Conservation (phyloP, 2,888 invertebrate species). For the Cotesia congregata region DNA sequence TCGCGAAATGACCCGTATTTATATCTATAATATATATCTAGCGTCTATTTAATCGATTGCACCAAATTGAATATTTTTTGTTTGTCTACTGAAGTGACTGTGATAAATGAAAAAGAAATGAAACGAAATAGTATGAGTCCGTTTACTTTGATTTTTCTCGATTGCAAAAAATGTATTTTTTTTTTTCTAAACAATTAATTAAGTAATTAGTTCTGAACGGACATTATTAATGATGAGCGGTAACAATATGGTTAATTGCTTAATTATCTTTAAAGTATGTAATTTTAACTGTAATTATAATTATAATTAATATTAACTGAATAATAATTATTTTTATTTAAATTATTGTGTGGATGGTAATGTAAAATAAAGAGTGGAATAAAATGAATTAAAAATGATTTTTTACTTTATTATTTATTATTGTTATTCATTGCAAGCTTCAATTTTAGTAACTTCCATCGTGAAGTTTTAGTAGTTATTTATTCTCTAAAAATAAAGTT, state of each 20-base stretch:
- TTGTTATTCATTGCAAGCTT: no score
- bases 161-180: neutral
- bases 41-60: neutral
- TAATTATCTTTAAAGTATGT: slow-evolving; percentile 4
- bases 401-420: neutral
- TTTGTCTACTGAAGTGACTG: slow-evolving; percentile 30
- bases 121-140: slow-evolving; percentile 20
- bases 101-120: slow-evolving; percentile 18
- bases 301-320: neutral
- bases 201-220: neutral
- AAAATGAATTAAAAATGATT: neutral
- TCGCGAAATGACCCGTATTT: no score
- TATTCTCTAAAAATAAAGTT: no score
- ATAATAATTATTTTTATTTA: neutral
- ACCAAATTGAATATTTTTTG: slow-evolving; percentile 19
- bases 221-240: neutral
- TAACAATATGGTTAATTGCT: neutral
- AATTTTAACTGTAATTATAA: neutral
- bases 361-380: slow-evolving; percentile 3
- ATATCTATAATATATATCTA: neutral
- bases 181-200: neutral
- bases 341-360: slow-evolving; percentile 5
- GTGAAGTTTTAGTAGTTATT: no score
- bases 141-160: slow-evolving; percentile 24
- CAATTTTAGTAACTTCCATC: no score